Conservation (phyloP, 1,140 invertebrate species). For the Pogonognathellus flavescens region DNA sequence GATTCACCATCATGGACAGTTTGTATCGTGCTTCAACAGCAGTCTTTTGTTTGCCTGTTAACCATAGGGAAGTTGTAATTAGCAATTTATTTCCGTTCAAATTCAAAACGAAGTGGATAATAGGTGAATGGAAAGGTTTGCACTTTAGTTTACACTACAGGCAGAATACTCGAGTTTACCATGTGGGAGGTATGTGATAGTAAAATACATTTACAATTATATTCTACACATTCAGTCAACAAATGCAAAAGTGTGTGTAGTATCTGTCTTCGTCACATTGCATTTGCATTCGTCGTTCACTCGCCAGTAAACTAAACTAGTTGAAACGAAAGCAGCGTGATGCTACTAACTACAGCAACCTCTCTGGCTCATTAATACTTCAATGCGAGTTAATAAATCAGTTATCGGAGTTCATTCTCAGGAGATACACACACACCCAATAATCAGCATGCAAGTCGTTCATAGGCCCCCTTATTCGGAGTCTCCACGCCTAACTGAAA, state of each 20-base stretch:
- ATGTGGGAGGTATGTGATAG: not conserved
- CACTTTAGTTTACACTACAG: too few species aligned
- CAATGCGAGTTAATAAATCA: slow-evolving; percentile 29
- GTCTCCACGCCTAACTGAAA: slow-evolving; percentile 2
- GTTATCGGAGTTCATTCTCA: slow-evolving; percentile 35
- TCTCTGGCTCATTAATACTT: slow-evolving; percentile 16
- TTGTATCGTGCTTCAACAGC: not conserved
- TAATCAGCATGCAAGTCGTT: not conserved
- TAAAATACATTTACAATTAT: not conserved
- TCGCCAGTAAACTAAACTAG: too few species aligned
- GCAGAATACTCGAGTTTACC: not conserved
- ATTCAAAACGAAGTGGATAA: slow-evolving; percentile 7
- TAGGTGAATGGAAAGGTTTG: not conserved
- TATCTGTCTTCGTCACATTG: too few species aligned
- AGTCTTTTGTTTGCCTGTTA: not conserved
- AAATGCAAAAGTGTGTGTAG: too few species aligned
- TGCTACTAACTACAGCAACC: not conserved
- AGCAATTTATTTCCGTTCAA: slow-evolving; percentile 20
- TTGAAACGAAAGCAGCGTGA: too few species aligned
- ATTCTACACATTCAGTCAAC: too few species aligned
- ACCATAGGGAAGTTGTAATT: not conserved
- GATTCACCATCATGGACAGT: slow-evolving; percentile 16
- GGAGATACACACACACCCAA: not conserved
- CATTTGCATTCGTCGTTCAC: too few species aligned
- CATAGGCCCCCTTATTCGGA: slow-evolving; percentile 11